Conservation (phyloP, 2,888 invertebrate species). For the Philonicus albiceps region DNA sequence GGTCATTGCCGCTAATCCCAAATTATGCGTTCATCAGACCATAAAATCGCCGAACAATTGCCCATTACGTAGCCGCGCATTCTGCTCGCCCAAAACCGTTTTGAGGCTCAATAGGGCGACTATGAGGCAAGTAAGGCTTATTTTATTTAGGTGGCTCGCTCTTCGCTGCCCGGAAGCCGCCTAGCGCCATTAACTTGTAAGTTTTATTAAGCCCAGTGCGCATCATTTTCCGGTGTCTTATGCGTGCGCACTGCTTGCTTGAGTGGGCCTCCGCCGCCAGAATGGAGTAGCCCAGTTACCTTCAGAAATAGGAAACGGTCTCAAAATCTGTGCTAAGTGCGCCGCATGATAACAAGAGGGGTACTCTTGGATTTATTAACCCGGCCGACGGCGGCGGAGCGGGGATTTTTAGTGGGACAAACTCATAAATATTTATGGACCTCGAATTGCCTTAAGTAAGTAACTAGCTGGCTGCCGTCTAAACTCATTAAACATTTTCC, state of each 20-base stretch:
- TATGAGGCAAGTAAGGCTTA: not conserved
- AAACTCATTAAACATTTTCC: conserved; percentile 24
- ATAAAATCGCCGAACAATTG: conserved; percentile 24
- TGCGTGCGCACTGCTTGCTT: not conserved
- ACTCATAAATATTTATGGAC: conserved; percentile 13
- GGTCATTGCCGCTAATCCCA: conserved; percentile 6
- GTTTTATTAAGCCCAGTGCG: not conserved
- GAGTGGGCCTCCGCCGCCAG: not conserved
- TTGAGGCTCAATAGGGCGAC: not conserved
- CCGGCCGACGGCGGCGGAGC: not conserved
- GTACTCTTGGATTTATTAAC: not conserved
- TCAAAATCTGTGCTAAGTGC: conserved; percentile 12
- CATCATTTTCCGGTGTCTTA: conserved; percentile 10
- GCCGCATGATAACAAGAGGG: not conserved
- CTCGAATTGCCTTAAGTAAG: conserved; percentile 8
- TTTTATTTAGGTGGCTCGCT: conserved; percentile 5
- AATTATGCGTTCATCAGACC: conserved; percentile 31
- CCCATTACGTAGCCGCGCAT: conserved; percentile 18
- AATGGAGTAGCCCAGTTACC: not conserved
- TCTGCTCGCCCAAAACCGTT: not conserved
- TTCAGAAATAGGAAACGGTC: not conserved
- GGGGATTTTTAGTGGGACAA: not conserved
- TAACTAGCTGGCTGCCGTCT: conserved; percentile 8
- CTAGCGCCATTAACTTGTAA: conserved; percentile 17
- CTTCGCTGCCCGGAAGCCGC: not conserved